Evolutionary conservation across 2,797 vertebrate genomes (phyloP).

Genomic region (Delichon dasypus): DNA sequence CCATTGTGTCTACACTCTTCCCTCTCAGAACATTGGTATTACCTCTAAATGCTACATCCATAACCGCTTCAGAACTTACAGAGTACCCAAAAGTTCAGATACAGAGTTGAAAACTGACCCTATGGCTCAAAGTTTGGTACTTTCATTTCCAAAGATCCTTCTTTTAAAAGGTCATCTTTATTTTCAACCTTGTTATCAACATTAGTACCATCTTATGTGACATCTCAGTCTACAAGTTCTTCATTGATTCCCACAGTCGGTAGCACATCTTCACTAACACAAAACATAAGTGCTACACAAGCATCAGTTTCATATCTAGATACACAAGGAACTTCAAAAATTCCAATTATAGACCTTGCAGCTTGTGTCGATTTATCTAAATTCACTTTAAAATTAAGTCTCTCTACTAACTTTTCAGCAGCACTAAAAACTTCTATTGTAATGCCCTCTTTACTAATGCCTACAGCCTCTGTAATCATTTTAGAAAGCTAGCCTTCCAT

Average conservation of each 20-base stretch:
- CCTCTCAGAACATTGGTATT: neutral
- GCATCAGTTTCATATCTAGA: neutral
- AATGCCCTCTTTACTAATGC: neutral
- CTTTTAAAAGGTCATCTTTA: neutral
- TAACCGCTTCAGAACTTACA: neutral
- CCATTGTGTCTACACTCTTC: neutral
- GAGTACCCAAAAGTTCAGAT: neutral
- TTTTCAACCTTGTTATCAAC: neutral
- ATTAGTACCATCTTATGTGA: neutral
- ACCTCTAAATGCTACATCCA: neutral
- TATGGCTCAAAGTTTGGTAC: neutral
- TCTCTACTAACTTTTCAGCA: neutral
- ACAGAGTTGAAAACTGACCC: neutral
- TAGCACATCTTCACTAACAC: neutral
- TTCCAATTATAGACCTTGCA: neutral
- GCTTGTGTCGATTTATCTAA: neutral
- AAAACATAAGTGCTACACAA: neutral
- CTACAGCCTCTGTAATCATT: neutral
- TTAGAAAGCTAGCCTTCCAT: neutral
- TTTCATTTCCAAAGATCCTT: neutral
- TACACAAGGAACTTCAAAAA: conserved; percentile 13
- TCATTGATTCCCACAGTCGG: neutral
- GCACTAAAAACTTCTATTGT: neutral
- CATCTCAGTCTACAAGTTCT: neutral
- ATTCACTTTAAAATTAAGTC: neutral